Evolutionary conservation across 64 coral and sea anemone genomes (phyloP).

Genomic region (Porites australiensis): DNA sequence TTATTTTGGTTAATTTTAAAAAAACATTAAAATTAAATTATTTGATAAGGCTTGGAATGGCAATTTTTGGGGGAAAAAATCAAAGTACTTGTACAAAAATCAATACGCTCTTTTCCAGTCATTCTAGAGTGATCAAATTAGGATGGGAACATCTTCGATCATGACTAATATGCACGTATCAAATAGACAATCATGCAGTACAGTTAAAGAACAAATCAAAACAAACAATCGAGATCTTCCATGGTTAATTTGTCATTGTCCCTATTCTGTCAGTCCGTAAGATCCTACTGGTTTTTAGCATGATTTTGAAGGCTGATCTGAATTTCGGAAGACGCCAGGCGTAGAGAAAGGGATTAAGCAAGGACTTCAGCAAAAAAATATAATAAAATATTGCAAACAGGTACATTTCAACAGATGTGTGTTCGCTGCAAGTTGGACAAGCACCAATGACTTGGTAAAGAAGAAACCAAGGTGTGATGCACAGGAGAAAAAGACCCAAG

Average conservation of each 20-base stretch:
- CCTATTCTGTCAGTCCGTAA: not conserved
- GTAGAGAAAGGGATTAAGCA: constrained; percentile 81
- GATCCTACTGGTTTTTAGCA: not conserved
- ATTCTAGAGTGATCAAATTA: no score
- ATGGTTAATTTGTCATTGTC: not conserved
- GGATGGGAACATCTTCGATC: no score
- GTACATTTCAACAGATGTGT: constrained; percentile 80
- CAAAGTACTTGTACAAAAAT: no score
- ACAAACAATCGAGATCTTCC: no score
- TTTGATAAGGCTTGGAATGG: no score
- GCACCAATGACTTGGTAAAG: constrained; percentile 84
- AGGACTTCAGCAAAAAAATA: constrained; percentile 79
- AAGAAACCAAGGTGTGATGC: constrained; percentile 78
- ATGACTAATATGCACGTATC: no score
- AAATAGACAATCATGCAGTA: no score
- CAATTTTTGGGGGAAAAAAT: no score
- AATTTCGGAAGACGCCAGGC: constrained; percentile 87
- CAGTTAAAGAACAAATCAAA: no score
- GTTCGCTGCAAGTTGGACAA: constrained; percentile 77
- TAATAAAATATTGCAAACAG: constrained; percentile 76
- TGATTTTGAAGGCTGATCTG: constrained; percentile 34
- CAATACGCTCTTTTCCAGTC: no score
- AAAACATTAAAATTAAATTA: no score
- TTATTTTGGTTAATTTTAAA: no score
- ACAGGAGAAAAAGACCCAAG: constrained; percentile 75